Base-by-base conservation (phyloP, 2,113 vertebrate species). In the Lucifuga dentata region DNA sequence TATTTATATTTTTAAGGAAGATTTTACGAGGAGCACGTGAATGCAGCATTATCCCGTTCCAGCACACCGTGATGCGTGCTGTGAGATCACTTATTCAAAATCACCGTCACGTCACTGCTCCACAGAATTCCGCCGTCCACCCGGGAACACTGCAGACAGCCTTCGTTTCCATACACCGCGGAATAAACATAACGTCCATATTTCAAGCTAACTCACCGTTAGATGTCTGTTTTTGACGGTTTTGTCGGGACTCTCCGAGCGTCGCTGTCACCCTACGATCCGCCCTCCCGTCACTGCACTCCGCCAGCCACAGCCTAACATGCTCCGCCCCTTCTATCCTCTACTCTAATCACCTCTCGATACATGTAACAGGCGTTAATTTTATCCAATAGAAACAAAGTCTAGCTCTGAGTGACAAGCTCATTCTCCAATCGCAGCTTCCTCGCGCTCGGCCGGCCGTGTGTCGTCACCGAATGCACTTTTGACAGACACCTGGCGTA, bases 31-130 rank as follows among this genome's bases (percentile, higher is more conserved):
- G 20, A 15, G 68, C 76, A 84, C 73, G 19, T 79, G 76, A 90
- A 90, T 13, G 88, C 78, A 86, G 20, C 88, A 82, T 35, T 58
- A 36, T 46, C 76, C 75, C 49, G 5, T 76, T 68, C 40, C 65
- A 65, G 53, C 24, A 17, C 73, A 62, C 67, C 7, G 79, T 62
- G 83, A 83, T 88, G 78, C 67, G 76, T 67, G 76, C 77, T 50
- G 66, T 57, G 84, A 81, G 77, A 68, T 86, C 84, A 76, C 88
- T 85, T 85, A 86, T 89, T 88, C 88, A 73, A 90, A 93, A 89
- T 90, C 91, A 91, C 59, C 87, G 89, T 87, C 82, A 63, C 13
- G 56, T 65, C 81, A 84, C 88, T 89, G 48, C 66, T 10, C 48
- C 36, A 40, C 55, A 43, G 7, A 35, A 36, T 2, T 6, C 36